Conservation (phyloP, 2,113 vertebrate genomes). For the Lamprologus ornatipinnis region DNA sequence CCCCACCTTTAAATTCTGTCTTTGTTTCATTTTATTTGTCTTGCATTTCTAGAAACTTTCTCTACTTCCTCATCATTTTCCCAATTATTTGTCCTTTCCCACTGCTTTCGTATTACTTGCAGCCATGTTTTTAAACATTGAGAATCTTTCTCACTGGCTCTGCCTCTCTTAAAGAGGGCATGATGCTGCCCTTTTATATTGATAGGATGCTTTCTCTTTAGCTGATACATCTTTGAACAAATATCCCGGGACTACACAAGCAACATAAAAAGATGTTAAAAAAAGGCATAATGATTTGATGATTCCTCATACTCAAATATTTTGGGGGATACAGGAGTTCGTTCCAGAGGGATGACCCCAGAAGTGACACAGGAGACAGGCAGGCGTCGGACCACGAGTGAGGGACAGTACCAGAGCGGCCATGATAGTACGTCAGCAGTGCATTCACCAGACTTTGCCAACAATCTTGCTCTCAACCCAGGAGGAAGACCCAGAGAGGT, state of each 20-base stretch:
- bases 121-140: not conserved
- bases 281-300: not conserved
- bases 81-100: not conserved
- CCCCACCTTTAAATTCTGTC: constrained; percentile 55
- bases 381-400: constrained; percentile 80
- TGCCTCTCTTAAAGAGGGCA: not conserved
- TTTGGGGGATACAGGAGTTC: constrained; percentile 70
- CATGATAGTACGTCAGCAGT: constrained; percentile 58
- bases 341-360: constrained; percentile 77
- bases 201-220: not conserved
- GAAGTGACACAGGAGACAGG: constrained; percentile 67
- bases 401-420: constrained; percentile 87
- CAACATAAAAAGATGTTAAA: not conserved
- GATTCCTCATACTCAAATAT: not conserved
- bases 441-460: constrained; percentile 80
- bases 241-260: not conserved
- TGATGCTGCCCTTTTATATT: not conserved
- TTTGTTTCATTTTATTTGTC: not conserved
- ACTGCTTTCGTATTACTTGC: not conserved
- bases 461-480: constrained; percentile 83
- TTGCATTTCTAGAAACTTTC: not conserved
- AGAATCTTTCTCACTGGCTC: not conserved
- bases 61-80: not conserved
- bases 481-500: constrained; percentile 91
- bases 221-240: not conserved